Percentiles rank a stretch among this genome's conserved stretches.
phyloP scores from a whole-genome alignment of 2,888 invertebrate species.

The Phortica okadai region DNA sequence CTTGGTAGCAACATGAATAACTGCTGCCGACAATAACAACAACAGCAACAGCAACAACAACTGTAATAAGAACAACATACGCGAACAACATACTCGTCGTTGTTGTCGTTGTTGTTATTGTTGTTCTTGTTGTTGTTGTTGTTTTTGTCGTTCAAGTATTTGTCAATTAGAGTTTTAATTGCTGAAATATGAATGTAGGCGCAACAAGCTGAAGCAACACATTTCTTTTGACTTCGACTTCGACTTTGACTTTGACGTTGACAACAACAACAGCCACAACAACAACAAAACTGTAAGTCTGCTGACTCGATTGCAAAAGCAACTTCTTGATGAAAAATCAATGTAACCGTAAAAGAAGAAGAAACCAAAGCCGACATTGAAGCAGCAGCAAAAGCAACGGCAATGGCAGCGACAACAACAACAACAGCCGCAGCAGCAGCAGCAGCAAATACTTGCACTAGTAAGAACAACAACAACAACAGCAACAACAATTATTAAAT shows the following conservation, averaged over 20 bases:
- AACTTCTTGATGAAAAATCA: constrained; percentile 48
- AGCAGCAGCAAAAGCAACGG: neutral
- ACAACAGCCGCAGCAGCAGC: constrained; percentile 27
- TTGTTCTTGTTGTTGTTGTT: constrained; percentile 45
- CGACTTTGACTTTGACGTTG: constrained; percentile 33
- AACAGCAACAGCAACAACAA: neutral
- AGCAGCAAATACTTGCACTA: constrained; percentile 41
- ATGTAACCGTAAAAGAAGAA: constrained; percentile 46
- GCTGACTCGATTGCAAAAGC: no score
- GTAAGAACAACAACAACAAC: constrained; percentile 45
- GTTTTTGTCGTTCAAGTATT: constrained; percentile 60
- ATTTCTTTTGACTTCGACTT: constrained; percentile 10
- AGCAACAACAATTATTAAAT: constrained; percentile 65
- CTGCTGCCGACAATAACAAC: neutral
- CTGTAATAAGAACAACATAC: neutral
- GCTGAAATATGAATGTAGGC: constrained; percentile 71
- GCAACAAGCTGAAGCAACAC: constrained; percentile 50
- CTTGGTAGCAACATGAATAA: neutral
- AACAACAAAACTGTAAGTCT: neutral
- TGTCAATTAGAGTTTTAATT: constrained; percentile 71
- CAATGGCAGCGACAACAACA: constrained; percentile 16
- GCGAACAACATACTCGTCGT: neutral
- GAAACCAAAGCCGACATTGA: constrained; percentile 15
- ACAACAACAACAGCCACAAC: constrained; percentile 38
- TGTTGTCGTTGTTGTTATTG: constrained; percentile 34